Percentiles rank a stretch among this genome's conserved stretches.
phyloP scores from a whole-genome alignment of 2,888 invertebrate genomes.

The Erannis defoliaria region DNA sequence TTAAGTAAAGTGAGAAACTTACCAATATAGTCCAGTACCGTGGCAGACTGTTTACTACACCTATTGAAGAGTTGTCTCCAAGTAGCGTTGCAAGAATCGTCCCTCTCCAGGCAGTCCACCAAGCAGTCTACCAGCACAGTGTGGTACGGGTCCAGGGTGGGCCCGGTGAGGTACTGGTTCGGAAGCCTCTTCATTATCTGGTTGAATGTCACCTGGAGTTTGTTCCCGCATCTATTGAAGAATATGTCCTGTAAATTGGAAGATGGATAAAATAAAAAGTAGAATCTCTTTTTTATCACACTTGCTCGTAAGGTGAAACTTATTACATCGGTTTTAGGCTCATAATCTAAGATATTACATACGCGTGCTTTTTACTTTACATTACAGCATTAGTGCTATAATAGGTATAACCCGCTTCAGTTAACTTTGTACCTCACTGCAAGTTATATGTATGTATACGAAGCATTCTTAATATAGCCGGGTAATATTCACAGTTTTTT shows the following conservation, averaged over 20 bases:
- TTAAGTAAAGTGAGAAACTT: slow-evolving; percentile 53
- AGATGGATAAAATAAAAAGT: background rate
- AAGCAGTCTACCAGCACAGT: slow-evolving; percentile 88
- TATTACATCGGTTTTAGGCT: no score
- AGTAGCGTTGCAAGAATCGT: slow-evolving; percentile 88
- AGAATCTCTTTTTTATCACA: no score
- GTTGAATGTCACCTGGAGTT: slow-evolving; percentile 86
- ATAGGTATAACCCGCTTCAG: no score
- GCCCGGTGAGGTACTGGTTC: slow-evolving; percentile 76
- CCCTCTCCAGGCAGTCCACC: slow-evolving; percentile 87
- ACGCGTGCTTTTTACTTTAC: no score
- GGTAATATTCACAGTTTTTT: no score
- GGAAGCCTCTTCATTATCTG: slow-evolving; percentile 88
- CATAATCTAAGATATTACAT: no score
- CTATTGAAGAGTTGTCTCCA: slow-evolving; percentile 91
- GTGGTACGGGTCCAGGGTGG: slow-evolving; percentile 77
- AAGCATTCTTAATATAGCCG: no score
- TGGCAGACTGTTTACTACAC: slow-evolving; percentile 88
- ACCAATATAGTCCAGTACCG: slow-evolving; percentile 87
- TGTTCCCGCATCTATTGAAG: slow-evolving; percentile 78
- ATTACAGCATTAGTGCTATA: no score
- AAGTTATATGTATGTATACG: no score
- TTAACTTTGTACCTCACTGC: no score
- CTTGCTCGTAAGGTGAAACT: no score
- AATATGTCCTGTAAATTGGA: slow-evolving; percentile 72